A percentile compares a stretch with the other conserved stretches of the same genome.
Conservation (phyloP, 2,888 invertebrate genomes). For the Pollenia griseotomentosa region DNA sequence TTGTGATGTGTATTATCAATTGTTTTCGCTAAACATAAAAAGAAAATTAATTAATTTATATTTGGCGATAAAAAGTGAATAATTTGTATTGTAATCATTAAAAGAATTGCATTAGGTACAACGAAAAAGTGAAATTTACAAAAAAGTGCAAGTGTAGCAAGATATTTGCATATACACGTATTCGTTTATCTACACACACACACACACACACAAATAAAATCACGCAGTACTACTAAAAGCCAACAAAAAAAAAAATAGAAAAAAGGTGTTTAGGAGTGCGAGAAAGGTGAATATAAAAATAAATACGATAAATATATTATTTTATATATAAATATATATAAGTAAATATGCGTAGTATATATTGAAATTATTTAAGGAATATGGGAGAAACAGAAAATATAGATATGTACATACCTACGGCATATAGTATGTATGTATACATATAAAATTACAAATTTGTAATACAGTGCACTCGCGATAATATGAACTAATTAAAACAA, state of each 20-base stretch:
- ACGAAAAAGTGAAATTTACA: slow-evolving; percentile 26
- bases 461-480: too few species aligned
- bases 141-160: slow-evolving; percentile 40
- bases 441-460: too few species aligned
- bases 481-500: too few species aligned
- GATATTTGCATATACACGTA: slow-evolving; percentile 29
- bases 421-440: too few species aligned
- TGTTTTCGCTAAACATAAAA: slow-evolving; percentile 72
- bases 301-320: slow-evolving; percentile 27
- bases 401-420: not conserved
- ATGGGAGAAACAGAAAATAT: not conserved
- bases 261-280: slow-evolving; percentile 53
- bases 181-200: not conserved
- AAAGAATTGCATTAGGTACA: slow-evolving; percentile 10
- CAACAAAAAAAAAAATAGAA: slow-evolving; percentile 2
- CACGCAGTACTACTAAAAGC: slow-evolving; percentile 37
- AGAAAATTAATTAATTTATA: slow-evolving; percentile 23
- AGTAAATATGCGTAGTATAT: not conserved
- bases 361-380: slow-evolving; percentile 27
- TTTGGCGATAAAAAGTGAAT: not conserved
- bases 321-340: too few species aligned
- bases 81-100: slow-evolving; percentile 16
- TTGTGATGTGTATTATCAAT: slow-evolving; percentile 70
- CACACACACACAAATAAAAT: slow-evolving; percentile 36
- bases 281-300: slow-evolving; percentile 70